Evolutionary conservation across 2,113 vertebrate species (phyloP).

Genomic region (Fukomys damarensis): DNA sequence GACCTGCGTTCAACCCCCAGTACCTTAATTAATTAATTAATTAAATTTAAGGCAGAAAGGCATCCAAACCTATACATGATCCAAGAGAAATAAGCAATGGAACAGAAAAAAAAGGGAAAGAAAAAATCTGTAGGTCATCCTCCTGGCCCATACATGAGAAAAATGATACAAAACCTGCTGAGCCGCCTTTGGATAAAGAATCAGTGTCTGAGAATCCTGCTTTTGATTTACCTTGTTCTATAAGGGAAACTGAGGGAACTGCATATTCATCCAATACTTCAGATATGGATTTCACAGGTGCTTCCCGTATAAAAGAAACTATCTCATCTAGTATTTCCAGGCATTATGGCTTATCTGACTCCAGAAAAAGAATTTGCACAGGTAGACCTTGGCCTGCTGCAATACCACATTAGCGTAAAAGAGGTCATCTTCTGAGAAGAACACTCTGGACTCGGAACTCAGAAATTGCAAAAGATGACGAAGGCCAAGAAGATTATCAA

Average conservation of each 20-base stretch:
- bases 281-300: constrained; percentile 95
- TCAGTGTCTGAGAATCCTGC: constrained; percentile 88
- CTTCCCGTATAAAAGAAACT: constrained; percentile 98
- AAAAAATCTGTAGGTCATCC: constrained; percentile 92
- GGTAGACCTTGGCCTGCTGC: too few species aligned
- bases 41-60: too few species aligned
- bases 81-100: constrained; percentile 93
- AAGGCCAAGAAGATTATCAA: too few species aligned
- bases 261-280: constrained; percentile 94
- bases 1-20: too few species aligned
- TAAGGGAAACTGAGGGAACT: constrained; percentile 92
- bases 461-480: too few species aligned
- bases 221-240: constrained; percentile 91
- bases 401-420: too few species aligned
- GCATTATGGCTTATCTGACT: constrained; percentile 94
- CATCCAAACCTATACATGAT: too few species aligned
- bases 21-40: too few species aligned
- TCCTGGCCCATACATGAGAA: constrained; percentile 91
- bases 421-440: too few species aligned
- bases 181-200: constrained; percentile 88
- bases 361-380: constrained; percentile 93
- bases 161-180: constrained; percentile 90
- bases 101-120: constrained; percentile 93
- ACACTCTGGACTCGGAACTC: too few species aligned
- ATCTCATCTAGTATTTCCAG: constrained; percentile 98